Evolutionary conservation across 2,797 vertebrate genomes (phyloP).

Genomic region (Miichthys miiuy): DNA sequence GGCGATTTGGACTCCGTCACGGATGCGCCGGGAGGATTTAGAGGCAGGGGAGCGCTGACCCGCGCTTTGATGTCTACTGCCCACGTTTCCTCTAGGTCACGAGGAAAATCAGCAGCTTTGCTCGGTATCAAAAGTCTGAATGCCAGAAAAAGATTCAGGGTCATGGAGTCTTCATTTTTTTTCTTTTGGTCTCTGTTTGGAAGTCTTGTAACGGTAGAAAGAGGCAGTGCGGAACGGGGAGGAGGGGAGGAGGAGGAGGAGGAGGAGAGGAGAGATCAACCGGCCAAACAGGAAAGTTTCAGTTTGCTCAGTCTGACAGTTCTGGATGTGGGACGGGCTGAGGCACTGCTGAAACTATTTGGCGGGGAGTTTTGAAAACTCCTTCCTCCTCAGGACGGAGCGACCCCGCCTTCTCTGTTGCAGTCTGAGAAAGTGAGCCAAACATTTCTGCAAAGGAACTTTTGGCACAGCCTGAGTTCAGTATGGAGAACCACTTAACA

Average conservation of each 20-base stretch:
- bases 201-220: constrained; percentile 34
- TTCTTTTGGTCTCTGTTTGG: constrained; percentile 16
- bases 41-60: constrained; percentile 52
- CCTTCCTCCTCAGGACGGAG: constrained; percentile 46
- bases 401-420: constrained; percentile 51
- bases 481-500: constrained; percentile 67
- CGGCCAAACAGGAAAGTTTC: constrained; percentile 71
- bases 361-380: constrained; percentile 83
- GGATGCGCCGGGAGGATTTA: constrained; percentile 62
- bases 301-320: constrained; percentile 65
- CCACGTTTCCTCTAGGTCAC: constrained; percentile 56
- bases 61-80: constrained; percentile 67
- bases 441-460: constrained; percentile 34
- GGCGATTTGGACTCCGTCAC: constrained; percentile 57
- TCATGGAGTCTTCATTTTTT: constrained; percentile 31
- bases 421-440: constrained; percentile 40
- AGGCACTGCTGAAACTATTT: constrained; percentile 66
- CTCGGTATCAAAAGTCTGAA: constrained; percentile 30
- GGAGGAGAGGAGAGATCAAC: constrained; percentile 15
- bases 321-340: constrained; percentile 60
- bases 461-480: constrained; percentile 43
- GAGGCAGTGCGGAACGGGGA: background rate
- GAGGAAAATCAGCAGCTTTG: constrained; percentile 64
- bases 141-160: constrained; percentile 30
- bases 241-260: background rate